These are phyloP conservation scores for Apotomis capreana DNA, from an alignment of 2,888 invertebrate genomes.

Conservation along the genomic window DNA sequence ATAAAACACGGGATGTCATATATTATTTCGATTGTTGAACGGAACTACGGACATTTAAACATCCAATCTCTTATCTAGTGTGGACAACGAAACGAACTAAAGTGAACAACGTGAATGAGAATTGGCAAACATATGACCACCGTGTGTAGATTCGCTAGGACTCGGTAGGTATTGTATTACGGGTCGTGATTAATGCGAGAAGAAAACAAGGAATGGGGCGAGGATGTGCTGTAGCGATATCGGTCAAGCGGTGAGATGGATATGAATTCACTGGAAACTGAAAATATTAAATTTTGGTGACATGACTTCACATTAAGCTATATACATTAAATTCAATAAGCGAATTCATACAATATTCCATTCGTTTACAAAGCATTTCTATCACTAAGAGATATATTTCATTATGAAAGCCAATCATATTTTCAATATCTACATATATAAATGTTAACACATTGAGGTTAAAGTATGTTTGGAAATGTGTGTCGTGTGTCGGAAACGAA, in stretches of 20 bases:
- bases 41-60: constrained; percentile 80
- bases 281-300: constrained; percentile 36
- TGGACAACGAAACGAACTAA: constrained; percentile 74
- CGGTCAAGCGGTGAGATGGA: constrained; percentile 43
- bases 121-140: constrained; percentile 82
- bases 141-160: constrained; percentile 83
- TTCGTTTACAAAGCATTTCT: constrained; percentile 26
- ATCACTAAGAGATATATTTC: background rate
- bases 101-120: constrained; percentile 78
- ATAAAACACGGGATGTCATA: constrained; percentile 84
- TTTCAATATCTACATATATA: background rate
- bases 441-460: background rate
- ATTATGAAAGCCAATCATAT: constrained; percentile 1
- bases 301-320: constrained; percentile 12
- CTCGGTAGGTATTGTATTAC: constrained; percentile 60
- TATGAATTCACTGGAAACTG: constrained; percentile 50
- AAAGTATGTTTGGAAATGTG: background rate
- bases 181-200: constrained; percentile 55
- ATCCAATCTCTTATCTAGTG: constrained; percentile 77
- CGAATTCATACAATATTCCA: constrained; percentile 1
- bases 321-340: constrained; percentile 7
- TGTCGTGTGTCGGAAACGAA: constrained; percentile 32
- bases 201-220: constrained; percentile 53
- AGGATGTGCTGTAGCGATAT: constrained; percentile 39
- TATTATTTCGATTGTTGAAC: constrained; percentile 80